Evolutionary conservation across 2,888 invertebrate genomes (phyloP).

Genomic region (Euclidia mi): DNA sequence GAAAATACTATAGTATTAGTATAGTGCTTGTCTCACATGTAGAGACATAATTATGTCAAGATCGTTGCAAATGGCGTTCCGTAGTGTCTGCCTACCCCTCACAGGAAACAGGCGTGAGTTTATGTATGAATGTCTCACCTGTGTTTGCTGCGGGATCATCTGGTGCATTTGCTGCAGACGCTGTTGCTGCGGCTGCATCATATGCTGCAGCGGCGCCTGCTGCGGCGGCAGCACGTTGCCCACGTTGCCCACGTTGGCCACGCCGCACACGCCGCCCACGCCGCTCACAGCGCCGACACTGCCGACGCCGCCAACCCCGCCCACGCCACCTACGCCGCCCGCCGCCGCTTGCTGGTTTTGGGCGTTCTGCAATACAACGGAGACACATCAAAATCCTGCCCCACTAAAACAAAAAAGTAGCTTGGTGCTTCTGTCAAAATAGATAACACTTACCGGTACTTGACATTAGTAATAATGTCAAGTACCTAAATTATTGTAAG

Average conservation of each 20-base stretch:
- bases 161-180: conserved; percentile 89
- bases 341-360: conserved; percentile 82
- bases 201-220: conserved; percentile 88
- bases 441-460: no score
- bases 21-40: no score
- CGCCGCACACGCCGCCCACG: conserved; percentile 71
- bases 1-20: no score
- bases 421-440: no score
- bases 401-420: no score
- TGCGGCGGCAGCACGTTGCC: conserved; percentile 82
- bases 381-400: no score
- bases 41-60: no score
- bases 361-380: conserved; percentile 79
- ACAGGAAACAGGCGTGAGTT: no score
- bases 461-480: no score
- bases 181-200: conserved; percentile 90
- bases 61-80: no score
- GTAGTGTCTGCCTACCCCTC: no score
- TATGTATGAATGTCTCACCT: conserved; percentile 80
- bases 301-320: conserved; percentile 52
- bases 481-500: no score
- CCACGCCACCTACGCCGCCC: conserved; percentile 65
- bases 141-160: conserved; percentile 90
- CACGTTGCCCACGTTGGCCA: conserved; percentile 69
- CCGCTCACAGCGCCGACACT: conserved; percentile 66